Evolutionary conservation across 2,888 invertebrate species (phyloP).

Genomic region (Campoletis raptor): DNA sequence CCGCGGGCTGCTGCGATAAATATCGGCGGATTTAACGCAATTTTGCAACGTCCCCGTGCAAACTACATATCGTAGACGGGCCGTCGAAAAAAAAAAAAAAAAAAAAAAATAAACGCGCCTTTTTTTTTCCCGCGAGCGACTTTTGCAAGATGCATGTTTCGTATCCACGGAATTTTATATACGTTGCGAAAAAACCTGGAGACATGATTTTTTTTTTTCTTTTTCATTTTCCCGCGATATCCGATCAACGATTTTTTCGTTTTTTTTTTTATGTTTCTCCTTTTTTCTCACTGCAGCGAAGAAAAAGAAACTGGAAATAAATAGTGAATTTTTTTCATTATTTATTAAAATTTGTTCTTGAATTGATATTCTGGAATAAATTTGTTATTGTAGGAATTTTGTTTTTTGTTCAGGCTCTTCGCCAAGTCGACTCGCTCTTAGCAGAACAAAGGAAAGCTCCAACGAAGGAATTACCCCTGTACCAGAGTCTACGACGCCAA

Average conservation of each 20-base stretch:
- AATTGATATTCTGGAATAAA: background rate
- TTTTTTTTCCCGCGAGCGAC: conserved; percentile 48
- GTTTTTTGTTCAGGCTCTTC: conserved; percentile 85
- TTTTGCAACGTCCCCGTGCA: conserved; percentile 54
- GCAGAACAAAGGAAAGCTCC: conserved; percentile 84
- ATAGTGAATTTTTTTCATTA: background rate
- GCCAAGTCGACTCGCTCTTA: conserved; percentile 85
- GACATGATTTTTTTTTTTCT: conserved; percentile 56
- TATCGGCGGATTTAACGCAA: conserved; percentile 63
- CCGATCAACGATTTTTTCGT: background rate
- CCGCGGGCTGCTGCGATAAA: conserved; percentile 66
- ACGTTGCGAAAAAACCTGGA: conserved; percentile 44
- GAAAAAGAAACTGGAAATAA: background rate
- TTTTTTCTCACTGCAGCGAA: background rate
- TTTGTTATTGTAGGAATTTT: conserved; percentile 23
- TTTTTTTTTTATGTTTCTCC: background rate
- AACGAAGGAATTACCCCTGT: conserved; percentile 82
- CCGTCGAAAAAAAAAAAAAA: conserved; percentile 30
- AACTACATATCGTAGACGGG: conserved; percentile 34
- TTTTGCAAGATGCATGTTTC: conserved; percentile 62
- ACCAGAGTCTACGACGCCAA: conserved; percentile 85
- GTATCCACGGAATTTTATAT: conserved; percentile 47
- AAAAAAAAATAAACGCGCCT: conserved; percentile 16
- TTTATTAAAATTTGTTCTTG: background rate
- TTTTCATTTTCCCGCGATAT: conserved; percentile 49